Evolutionary conservation across 2,113 vertebrate species (phyloP), one percentile per base, ranked within the genome.

Genomic region (Vulpes vulpes): DNA sequence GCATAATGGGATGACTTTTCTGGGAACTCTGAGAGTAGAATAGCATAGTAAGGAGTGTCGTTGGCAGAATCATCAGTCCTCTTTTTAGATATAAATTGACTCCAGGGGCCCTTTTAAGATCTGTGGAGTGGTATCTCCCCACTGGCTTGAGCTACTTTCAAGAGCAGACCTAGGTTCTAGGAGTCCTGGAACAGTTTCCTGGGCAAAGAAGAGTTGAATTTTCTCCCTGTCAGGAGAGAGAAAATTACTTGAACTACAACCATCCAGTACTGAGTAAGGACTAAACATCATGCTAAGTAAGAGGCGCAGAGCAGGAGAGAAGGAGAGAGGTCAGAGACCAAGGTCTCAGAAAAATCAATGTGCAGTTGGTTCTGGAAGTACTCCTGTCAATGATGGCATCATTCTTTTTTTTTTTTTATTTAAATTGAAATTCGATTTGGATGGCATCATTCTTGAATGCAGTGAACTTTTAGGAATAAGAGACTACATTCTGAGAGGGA

Each of bases 81-180:
- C 17, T 55, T 90, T 19, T 74, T 74, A 84, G 25, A 8, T 62
- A n/a, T 25, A 11, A 57, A 32, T 22, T 89, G 55, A 89, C 14
- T 23, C 3, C 11, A 19, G 16, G 17, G 55, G 15, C 15, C 5
- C 1, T 57, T 78, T 0, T 80, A 19, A 2, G 4, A 19, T 9
- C 17, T 60, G 1, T 76, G 6, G 35, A 11, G 20, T 55, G 19
- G 4, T 59, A 30, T 71, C 8, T 43, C 2, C 6, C 11, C 43
- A 43, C 64, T 95, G 22, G 9, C 67, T 76, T 67, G n/a, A 91
- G 55, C 35, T 76, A 25, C 20, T 92, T 96, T 84, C 5, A 71
- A 91, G 59, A 74, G 32, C 15, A 57, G 11, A 4, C 1, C 51
- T 88, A 53, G 35, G 27, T 96, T 90, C 85, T 5, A 65, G 53